Base-by-base conservation (phyloP, 2,888 invertebrate species). In the Entomobrya proxima region DNA sequence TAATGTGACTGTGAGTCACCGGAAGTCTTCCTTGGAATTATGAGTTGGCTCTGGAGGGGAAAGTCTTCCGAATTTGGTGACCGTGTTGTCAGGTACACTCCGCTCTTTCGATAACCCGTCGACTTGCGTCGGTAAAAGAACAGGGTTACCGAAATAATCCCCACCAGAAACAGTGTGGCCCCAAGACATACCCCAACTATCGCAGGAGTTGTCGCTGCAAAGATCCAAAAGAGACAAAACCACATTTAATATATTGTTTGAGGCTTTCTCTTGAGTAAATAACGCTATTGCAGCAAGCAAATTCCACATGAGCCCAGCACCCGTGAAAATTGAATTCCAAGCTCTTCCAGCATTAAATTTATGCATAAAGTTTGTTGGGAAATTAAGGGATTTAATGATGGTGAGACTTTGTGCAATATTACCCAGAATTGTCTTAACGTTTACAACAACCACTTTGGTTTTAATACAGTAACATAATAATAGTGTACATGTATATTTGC, bases 161-260 rank as follows among this genome's bases (percentile, higher is more conserved):
- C 93, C 44, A 94, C 91, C 40, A 94, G 92, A 89, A 95, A 93
- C 77, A 94, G 92, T 40, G 94, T 93, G 74, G 93, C 93, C 40
- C 94, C 95, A 88, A 95, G 92, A 91, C 94, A 94, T 91, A 95
- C 92, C 67, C 93, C 94, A 47, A 95, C 93, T 87, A 95, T 92
- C 37, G 94, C 93, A 74, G 93, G 92, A 85, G 93, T 92, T 90
- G 93, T 92, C 88, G 93, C 94, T 94, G 92, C 30, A 72, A 81
- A 35, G 52, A 72, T 44, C 13, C 24, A 83, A 75, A 74, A 47
- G 27, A 80, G 18, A 80, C 0, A 72, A 44, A 69, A n/a, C n/a
- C 40, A 69, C 6, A 27, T 40, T 69, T 40, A 40, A 7, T 11
- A 40, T 11, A 13, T 11, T 7, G 15, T 69, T 69, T 40, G 13